phyloP scores from a whole-genome alignment of 1,140 invertebrate genomes.

The Drosophila ambigua region DNA sequence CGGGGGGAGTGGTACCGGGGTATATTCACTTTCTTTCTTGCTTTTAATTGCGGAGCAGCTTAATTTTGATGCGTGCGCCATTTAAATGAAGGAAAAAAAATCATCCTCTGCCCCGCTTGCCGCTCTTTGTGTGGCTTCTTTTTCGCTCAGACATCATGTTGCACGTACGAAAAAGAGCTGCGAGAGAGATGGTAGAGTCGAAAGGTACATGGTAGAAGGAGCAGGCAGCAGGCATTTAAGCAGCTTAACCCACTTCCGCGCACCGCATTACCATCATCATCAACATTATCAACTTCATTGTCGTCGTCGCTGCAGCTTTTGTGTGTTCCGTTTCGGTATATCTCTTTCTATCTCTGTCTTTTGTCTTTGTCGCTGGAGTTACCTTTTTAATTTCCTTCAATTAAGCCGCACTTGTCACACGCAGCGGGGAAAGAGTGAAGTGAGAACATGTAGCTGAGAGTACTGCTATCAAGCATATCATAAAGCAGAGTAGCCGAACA shows the following conservation, averaged over 20 bases:
- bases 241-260: slow-evolving; percentile 80
- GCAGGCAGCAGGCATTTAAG: slow-evolving; percentile 66
- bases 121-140: slow-evolving; percentile 29
- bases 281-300: slow-evolving; percentile 35
- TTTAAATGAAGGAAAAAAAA: slow-evolving; percentile 59
- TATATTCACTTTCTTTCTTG: slow-evolving; percentile 68
- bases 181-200: slow-evolving; percentile 12
- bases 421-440: slow-evolving; percentile 6
- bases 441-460: slow-evolving; percentile 1
- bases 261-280: slow-evolving; percentile 68
- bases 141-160: slow-evolving; percentile 33
- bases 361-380: slow-evolving; percentile 39
- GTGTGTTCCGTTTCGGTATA: slow-evolving; percentile 14
- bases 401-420: slow-evolving; percentile 75
- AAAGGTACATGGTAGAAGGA: background rate
- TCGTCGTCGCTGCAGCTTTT: slow-evolving; percentile 41
- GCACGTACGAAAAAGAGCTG: slow-evolving; percentile 61
- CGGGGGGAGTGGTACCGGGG: background rate
- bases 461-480: slow-evolving; percentile 24
- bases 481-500: background rate
- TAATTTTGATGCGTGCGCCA: slow-evolving; percentile 67
- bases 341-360: too few species aligned
- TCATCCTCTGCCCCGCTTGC: slow-evolving; percentile 27
- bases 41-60: slow-evolving; percentile 72
- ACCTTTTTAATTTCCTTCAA: slow-evolving; percentile 78